Percentiles rank a stretch among this genome's conserved stretches.
Evolutionary conservation across 1,140 invertebrate species (phyloP).

Genomic region (Euura saliciscinereae): DNA sequence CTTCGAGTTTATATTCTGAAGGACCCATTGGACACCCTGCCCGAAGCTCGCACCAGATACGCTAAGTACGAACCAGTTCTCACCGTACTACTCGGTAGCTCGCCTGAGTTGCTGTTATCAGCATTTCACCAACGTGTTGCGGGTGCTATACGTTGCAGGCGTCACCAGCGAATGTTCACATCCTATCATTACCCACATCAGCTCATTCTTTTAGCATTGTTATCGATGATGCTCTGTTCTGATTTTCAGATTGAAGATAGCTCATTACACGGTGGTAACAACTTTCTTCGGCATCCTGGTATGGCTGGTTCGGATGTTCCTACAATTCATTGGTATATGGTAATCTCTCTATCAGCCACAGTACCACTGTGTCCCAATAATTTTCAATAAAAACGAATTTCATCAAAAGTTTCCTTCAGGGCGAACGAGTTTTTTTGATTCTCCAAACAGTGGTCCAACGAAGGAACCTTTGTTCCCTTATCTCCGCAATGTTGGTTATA

Average conservation of each 20-base stretch:
- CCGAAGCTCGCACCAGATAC: conserved; percentile 30
- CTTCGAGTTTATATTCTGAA: conserved; percentile 57
- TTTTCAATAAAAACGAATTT: too few relatives aligned
- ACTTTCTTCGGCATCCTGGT: not conserved
- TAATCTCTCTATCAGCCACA: too few relatives aligned
- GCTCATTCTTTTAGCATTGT: not conserved
- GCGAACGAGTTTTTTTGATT: too few relatives aligned
- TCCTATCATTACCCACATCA: too few relatives aligned
- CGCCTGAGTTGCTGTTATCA: not conserved
- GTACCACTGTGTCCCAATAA: too few relatives aligned
- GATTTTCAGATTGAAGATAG: conserved; percentile 24
- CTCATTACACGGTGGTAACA: conserved; percentile 25
- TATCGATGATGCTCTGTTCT: not conserved
- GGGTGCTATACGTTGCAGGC: not conserved
- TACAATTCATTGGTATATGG: not conserved
- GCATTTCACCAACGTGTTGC: not conserved
- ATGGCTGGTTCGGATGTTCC: conserved; percentile 18
- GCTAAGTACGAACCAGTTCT: conserved; percentile 31
- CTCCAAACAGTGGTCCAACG: too few relatives aligned
- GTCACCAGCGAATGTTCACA: too few relatives aligned
- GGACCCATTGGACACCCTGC: conserved; percentile 52
- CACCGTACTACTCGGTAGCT: not conserved
- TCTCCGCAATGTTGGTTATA: too few relatives aligned
- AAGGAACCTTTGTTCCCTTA: too few relatives aligned
- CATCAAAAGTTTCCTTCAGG: too few relatives aligned